Evolutionary conservation across 1,140 invertebrate species (phyloP), one percentile per base, ranked within the genome.

Genomic region (Drosophila miranda): DNA sequence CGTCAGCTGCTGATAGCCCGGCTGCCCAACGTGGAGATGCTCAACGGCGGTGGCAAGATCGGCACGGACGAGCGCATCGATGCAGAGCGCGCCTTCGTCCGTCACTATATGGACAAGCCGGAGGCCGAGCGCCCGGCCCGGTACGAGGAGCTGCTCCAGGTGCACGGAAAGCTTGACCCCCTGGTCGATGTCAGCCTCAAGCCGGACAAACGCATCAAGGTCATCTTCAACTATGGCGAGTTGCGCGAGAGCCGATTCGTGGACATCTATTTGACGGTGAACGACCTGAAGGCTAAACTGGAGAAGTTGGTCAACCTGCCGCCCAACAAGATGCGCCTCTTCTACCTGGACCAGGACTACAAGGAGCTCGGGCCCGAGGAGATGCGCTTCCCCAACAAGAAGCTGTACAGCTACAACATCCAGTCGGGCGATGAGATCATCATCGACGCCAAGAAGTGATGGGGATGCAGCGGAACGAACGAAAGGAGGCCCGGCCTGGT

Each of bases 61-160:
- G 94, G 94, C 30, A 93, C 93, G 0, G 95, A 97, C 77, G 97
- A 98, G 90, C 93, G 97, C 59, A 96, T 98, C 91, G 96, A 97
- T 86, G 96, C 97, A n/a, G 97, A 99, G 89, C 92, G 97, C 60
- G 96, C 97, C 74, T 98, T 98, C 91, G 97, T 99, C 70, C 93
- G 97, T 51, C 95, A 97, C 89, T 98, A 96, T 90, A 96, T 97
- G 95, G 95, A 97, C 87, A 96, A 95, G 82, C 94, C 95, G 23
- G 95, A 96, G 92, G 93, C 93, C 38, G 95, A 96, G 73, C 92
- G 95, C 19, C 96, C 96, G 11, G 93, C 95, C 75, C 95, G 96
- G 77, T 98, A 97, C 89, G 93, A 93, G 80, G 96, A 97, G 91
- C 92, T 98, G 38, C 93, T 96, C 34, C 93, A 93, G 28, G 94